phyloP scores from a whole-genome alignment of 2,113 vertebrate genomes.

The Chaetorhynchus papuensis region DNA sequence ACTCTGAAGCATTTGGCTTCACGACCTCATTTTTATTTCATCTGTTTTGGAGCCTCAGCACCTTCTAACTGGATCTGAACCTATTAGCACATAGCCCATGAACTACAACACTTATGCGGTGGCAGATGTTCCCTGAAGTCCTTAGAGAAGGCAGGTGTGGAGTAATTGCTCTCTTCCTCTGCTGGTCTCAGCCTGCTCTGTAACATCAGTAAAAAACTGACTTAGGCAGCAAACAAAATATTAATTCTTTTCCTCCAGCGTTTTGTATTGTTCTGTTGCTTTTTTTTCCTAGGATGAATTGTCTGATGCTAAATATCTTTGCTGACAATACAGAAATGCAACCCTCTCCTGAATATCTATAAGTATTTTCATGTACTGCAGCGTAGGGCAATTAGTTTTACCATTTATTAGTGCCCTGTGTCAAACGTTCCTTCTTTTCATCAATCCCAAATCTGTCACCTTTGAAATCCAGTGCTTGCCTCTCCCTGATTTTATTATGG shows the following conservation, averaged over 20 bases:
- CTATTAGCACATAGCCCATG: neutral
- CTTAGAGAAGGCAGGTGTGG: neutral
- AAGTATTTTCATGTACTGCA: neutral
- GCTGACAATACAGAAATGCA: neutral
- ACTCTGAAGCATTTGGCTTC: neutral
- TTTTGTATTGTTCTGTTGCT: neutral
- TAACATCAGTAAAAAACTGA: neutral
- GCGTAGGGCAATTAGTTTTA: neutral
- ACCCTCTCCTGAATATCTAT: neutral
- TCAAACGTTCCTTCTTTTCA: neutral
- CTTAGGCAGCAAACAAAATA: neutral
- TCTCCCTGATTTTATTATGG: neutral
- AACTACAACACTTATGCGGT: rapidly evolving
- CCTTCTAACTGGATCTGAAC: neutral
- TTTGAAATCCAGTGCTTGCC: neutral
- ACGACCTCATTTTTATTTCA: neutral
- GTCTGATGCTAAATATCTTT: neutral
- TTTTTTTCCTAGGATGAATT: neutral
- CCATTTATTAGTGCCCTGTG: neutral
- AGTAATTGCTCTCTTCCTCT: neutral
- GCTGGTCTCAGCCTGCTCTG: neutral
- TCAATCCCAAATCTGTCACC: neutral
- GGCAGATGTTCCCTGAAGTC: neutral
- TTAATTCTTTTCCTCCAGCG: neutral
- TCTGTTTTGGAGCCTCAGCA: neutral